Base-by-base conservation (phyloP, 2,113 vertebrate genomes). In the Channa argus region DNA sequence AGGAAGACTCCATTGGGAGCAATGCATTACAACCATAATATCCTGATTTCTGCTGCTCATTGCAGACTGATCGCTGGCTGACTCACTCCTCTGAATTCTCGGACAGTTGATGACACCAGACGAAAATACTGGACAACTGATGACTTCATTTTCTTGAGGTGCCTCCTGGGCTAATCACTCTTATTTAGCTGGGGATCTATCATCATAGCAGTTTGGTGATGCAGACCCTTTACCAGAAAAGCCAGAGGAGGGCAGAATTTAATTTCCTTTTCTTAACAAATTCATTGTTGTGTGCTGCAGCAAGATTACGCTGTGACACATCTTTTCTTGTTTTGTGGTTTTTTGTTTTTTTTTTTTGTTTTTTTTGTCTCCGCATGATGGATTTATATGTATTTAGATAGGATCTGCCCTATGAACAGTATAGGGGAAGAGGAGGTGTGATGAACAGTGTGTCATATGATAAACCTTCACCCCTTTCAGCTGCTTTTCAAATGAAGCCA, bases 171-270 rank as follows among this genome's bases (percentile, higher is more conserved):
- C 13, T 41, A 49, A 12, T 8, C 7, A 55, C 8, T 49, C 6
- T 72, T 24, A 47, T 55, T 62, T 39, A 61, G 13, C 50, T 15
- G 10, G 50, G 60, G 12, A 59, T 71, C 55, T 41, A 47, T 84
- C 73, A 74, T 82, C 54, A 46, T 65, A 6, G 12, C 45, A 8
- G 45, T 65, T 71, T 72, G 52, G 14, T 77, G 62, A 86, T 44
- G 47, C 67, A 74, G 43, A 39, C 47, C 45, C 63, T 75, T 88
- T 74, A 61, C 44, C n/a, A 71, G 56, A 34, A 74, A 81, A 77
- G 41, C 9, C 49, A 61, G 37, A 38, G 71, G 63, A 65, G 62
- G 67, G 39, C 0, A 46, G 43, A 51, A 61, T 81, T 86, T 74
- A 7, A 77, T 83, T 78, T 83, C 63, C 63, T 75, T 63, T 74